Percentiles rank a stretch among this genome's conserved stretches.
phyloP scores from a whole-genome alignment of 2,113 vertebrate species.

The Callopanchax toddi region DNA sequence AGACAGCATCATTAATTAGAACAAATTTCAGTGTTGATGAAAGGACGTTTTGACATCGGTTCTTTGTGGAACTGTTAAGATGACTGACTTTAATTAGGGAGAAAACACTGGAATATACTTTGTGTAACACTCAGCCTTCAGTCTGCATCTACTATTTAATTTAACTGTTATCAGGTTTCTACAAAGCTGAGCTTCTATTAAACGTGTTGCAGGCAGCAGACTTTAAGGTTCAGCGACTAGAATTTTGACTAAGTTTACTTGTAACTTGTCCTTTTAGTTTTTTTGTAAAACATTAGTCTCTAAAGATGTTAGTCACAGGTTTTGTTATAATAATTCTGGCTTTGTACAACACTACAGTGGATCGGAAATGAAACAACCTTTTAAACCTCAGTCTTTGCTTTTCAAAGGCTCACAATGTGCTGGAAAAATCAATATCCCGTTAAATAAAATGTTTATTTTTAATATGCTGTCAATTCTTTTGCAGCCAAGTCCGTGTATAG shows the following conservation, averaged over 20 bases:
- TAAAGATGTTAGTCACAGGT: not conserved
- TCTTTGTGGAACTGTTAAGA: no score
- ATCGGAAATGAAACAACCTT: not conserved
- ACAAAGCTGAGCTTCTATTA: slow-evolving; percentile 3
- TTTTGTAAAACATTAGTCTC: not conserved
- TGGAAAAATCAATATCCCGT: not conserved
- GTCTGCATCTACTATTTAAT: no score
- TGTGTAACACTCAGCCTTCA: no score
- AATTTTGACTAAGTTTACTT: not conserved
- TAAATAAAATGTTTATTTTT: not conserved
- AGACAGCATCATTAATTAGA: no score
- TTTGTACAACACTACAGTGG: not conserved
- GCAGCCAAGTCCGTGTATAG: no score
- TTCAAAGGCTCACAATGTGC: not conserved
- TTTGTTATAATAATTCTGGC: not conserved
- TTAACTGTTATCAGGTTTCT: slow-evolving; percentile 11
- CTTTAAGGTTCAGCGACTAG: not conserved
- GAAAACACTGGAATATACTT: no score
- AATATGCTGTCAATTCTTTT: not conserved
- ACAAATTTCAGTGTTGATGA: no score
- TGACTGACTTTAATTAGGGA: no score
- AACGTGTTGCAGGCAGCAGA: slow-evolving; percentile 1
- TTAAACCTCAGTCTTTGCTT: not conserved
- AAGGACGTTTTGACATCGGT: no score
- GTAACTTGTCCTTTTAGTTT: not conserved